Evolutionary conservation across 53 echinoderm and acorn worm genomes (phyloP), one percentile per base, ranked within the genome.

Genomic region (Mesocentrotus franciscanus): DNA sequence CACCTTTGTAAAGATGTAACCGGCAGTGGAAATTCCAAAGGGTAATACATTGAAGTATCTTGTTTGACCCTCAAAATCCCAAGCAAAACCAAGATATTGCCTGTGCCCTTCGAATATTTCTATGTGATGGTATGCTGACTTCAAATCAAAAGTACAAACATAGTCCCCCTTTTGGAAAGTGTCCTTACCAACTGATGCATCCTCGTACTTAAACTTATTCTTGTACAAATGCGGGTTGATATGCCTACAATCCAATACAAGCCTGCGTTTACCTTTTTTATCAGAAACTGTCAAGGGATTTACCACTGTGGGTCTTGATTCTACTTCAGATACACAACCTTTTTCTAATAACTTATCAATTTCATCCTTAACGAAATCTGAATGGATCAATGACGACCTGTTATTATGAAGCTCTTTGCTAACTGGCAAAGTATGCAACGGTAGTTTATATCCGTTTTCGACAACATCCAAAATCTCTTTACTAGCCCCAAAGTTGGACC

Each of bases 121-220:
- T 17, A 94, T 64, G n/a, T 96, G 96, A 42, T 96, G 96, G 17
- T 96, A 96, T 49, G 96, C 96, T 9, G 96, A 96, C 81, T 96
- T 94, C n/a, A 96, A 55, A 68, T 96, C 92, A 64, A 95, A 91
- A 11, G 22, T 93, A 35, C 85, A 89, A 60, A 94, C n/a, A 26
- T 71, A 90, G 55, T 96, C 94, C 5, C 96, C 94, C 8, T 15
- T 55, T 78, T 72, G n/a, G 15, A 96, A 94, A 11, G 56, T 61
- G 26, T 90, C 57, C 64, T 64, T 94, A 22, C 92, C 95, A 55
- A 84, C 85, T 36, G 75, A 30, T 9, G 75, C 75, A 32, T 75
- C 75, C 24, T 75, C 75, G 13, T 75, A 75, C 24, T 64, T 64
- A 64, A 64, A 72, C 14, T 72, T 5, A 72, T 72, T 72, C 72